phyloP scores from a whole-genome alignment of 2,797 vertebrate genomes.

The Poeciliopsis presidionis region DNA sequence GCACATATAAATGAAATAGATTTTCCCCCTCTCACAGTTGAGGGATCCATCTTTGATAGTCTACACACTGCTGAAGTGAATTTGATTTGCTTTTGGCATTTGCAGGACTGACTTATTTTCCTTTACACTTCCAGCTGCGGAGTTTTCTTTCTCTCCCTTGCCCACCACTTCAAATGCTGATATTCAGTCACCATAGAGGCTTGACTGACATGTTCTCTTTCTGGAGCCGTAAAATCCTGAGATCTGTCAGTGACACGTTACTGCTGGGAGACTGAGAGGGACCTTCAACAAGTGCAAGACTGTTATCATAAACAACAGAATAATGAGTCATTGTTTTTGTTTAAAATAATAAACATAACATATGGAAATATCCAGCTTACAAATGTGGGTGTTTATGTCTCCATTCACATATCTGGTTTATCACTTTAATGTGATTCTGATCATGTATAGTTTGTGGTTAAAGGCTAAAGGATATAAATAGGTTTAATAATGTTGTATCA shows the following conservation, averaged over 20 bases:
- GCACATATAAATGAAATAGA: too few relatives aligned
- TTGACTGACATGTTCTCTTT: slow-evolving; percentile 8
- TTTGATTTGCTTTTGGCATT: not conserved
- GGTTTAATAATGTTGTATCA: not conserved
- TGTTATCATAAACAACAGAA: not conserved
- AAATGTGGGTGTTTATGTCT: not conserved
- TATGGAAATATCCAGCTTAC: not conserved
- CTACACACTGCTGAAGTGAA: slow-evolving; percentile 4
- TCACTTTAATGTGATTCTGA: not conserved
- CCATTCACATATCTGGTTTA: not conserved
- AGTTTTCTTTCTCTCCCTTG: not conserved
- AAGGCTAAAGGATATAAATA: not conserved
- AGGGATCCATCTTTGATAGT: slow-evolving; percentile 4
- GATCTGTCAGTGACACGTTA: not conserved
- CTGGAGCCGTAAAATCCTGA: not conserved
- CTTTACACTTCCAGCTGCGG: slow-evolving; percentile 1
- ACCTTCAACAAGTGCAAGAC: not conserved
- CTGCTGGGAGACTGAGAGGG: not conserved
- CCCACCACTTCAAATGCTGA: slow-evolving; percentile 3
- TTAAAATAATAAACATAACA: not conserved
- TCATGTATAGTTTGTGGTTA: not conserved
- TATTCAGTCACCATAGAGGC: slow-evolving; percentile 8
- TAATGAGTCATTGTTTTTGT: not conserved
- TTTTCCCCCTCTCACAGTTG: not conserved
- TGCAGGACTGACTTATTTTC: slow-evolving; percentile 12